These are phyloP conservation scores for Emydoidea blandingii DNA, from an alignment of 2,797 vertebrate species.

Conservation along the genomic window DNA sequence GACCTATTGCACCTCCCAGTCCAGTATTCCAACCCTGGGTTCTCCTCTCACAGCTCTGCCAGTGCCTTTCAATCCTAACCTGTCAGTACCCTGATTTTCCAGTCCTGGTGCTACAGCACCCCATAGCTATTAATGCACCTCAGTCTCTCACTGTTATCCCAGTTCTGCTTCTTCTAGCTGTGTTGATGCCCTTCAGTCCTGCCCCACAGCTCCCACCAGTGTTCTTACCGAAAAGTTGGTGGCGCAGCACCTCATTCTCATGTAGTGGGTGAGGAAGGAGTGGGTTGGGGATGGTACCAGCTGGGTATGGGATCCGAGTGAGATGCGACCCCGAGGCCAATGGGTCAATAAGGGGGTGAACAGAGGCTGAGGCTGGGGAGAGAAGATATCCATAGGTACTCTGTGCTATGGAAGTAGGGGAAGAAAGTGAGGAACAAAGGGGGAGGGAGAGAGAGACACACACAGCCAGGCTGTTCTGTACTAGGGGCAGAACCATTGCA, in stretches of 20 bases:
- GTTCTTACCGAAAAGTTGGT: conserved; percentile 97
- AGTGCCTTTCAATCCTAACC: rapidly evolving
- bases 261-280: conserved; percentile 98
- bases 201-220: not conserved
- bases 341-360: conserved; percentile 99
- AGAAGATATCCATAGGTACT: not conserved
- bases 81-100: rapidly evolving
- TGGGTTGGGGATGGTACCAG: conserved; percentile 93
- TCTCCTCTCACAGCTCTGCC: not conserved
- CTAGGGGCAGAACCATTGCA: not conserved
- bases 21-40: not conserved
- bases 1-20: not conserved
- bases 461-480: rapidly evolving
- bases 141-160: rapidly evolving
- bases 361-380: conserved; percentile 93
- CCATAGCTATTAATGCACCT: not conserved
- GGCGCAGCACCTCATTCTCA: conserved; percentile 98
- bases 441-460: not conserved
- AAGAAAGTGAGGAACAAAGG: not conserved
- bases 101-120: rapidly evolving
- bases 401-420: not conserved
- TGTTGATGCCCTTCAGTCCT: not conserved
- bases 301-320: conserved; percentile 96
- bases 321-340: conserved; percentile 96
- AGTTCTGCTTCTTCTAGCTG: not conserved